A percentile compares a stretch with the other conserved stretches of the same genome.
Evolutionary conservation across 2,888 invertebrate species (phyloP).

Genomic region (Drosophila colorata): DNA sequence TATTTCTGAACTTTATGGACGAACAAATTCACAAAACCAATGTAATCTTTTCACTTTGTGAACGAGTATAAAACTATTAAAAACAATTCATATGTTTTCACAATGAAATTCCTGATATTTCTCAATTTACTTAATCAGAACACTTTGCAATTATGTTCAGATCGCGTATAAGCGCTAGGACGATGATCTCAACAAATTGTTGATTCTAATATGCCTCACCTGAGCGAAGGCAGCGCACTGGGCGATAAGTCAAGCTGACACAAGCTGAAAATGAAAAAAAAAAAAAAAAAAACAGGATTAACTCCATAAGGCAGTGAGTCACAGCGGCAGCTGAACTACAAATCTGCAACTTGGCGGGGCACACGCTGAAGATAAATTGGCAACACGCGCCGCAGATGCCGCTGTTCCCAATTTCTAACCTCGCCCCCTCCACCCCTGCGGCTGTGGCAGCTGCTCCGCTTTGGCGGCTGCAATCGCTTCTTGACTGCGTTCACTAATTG

Average conservation of each 20-base stretch:
- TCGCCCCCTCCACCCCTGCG: too few species aligned
- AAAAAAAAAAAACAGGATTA: slow-evolving; percentile 69
- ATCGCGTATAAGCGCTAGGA: background rate
- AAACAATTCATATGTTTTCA: too few species aligned
- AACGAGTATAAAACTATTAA: too few species aligned
- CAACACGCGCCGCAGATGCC: slow-evolving; percentile 73
- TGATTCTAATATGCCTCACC: slow-evolving; percentile 16
- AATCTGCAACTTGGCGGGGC: slow-evolving; percentile 60
- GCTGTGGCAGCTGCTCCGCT: slow-evolving; percentile 35
- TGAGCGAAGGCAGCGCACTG: slow-evolving; percentile 15
- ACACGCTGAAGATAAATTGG: slow-evolving; percentile 70
- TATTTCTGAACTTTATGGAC: too few species aligned
- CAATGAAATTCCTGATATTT: too few species aligned
- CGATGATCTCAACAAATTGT: background rate
- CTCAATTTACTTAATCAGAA: background rate
- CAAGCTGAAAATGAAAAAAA: too few species aligned
- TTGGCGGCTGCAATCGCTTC: slow-evolving; percentile 24
- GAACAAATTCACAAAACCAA: too few species aligned
- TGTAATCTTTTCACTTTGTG: too few species aligned
- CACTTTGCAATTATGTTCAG: background rate
- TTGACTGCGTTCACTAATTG: slow-evolving; percentile 58
- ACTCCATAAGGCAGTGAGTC: slow-evolving; percentile 58
- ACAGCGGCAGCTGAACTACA: slow-evolving; percentile 51
- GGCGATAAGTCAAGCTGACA: slow-evolving; percentile 45
- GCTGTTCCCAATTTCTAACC: slow-evolving; percentile 11